Percentiles rank a stretch among this genome's conserved stretches.
phyloP scores from a whole-genome alignment of 1,140 invertebrate species.

The Campoletis sonorensis region DNA sequence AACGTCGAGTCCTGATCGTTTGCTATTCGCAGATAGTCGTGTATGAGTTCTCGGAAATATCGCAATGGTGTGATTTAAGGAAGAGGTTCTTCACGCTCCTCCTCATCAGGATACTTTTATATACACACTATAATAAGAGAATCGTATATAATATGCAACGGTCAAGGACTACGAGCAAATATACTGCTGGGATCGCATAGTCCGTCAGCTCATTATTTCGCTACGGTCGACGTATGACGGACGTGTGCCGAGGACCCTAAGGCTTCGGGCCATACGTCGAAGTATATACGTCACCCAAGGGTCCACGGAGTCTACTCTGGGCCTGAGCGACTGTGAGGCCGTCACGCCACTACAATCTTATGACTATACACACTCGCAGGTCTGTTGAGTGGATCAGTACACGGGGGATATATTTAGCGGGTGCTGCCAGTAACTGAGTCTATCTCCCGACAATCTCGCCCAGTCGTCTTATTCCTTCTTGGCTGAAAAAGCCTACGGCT shows the following conservation, averaged over 20 bases:
- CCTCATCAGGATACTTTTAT: constrained; percentile 1
- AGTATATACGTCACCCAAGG: constrained; percentile 32
- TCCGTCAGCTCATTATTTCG: constrained; percentile 57
- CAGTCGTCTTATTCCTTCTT: constrained; percentile 5
- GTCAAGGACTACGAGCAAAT: constrained; percentile 9
- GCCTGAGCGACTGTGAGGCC: not conserved
- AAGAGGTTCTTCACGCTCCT: constrained; percentile 29
- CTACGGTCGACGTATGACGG: constrained; percentile 46
- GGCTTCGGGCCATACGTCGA: constrained; percentile 40
- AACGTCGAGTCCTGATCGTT: constrained; percentile 9
- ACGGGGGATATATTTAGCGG: constrained; percentile 33
- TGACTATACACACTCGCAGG: not conserved
- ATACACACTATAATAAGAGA: constrained; percentile 40
- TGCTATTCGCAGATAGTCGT: not conserved
- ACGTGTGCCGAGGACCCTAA: constrained; percentile 44
- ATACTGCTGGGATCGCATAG: constrained; percentile 39
- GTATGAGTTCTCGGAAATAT: not conserved
- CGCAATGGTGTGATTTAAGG: constrained; percentile 24
- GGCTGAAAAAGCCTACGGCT: not conserved
- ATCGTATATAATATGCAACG: constrained; percentile 41
- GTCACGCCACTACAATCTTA: not conserved
- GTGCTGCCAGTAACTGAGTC: constrained; percentile 23
- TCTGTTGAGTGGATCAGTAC: constrained; percentile 36
- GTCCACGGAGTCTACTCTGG: not conserved
- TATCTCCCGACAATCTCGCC: constrained; percentile 32